Percentiles rank a stretch among this genome's conserved stretches.
Conservation (phyloP, 2,797 vertebrate species). For the Syndactyla subalaris region DNA sequence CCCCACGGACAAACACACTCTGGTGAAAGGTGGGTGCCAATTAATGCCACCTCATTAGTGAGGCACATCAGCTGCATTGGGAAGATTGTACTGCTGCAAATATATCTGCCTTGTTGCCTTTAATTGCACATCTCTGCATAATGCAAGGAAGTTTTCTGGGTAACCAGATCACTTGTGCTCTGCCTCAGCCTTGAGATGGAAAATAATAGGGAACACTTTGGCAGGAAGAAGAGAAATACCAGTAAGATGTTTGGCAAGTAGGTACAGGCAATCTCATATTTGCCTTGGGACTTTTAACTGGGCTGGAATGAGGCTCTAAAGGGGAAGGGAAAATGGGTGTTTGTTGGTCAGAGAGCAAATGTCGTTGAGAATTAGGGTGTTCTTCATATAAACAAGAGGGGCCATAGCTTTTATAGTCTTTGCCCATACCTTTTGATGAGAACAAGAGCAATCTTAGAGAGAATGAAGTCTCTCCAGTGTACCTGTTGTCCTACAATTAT, state of each 20-base stretch:
- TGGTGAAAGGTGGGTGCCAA: slow-evolving; percentile 90
- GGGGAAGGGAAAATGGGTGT: not conserved
- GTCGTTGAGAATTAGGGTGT: not conserved
- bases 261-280: not conserved
- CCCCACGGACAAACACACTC: slow-evolving; percentile 92
- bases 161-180: not conserved
- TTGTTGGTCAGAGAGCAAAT: not conserved
- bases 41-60: not conserved
- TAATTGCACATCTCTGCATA: not conserved
- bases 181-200: not conserved
- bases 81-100: not conserved
- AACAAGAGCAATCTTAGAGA: not conserved
- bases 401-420: not conserved
- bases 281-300: not conserved
- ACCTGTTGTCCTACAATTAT: not conserved
- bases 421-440: not conserved
- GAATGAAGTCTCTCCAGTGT: not conserved
- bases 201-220: not conserved
- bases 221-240: not conserved
- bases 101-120: not conserved
- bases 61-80: not conserved
- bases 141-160: not conserved
- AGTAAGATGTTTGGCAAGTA: not conserved
- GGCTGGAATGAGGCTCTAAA: fast-evolving
- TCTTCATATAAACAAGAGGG: not conserved